These are phyloP conservation scores for Caerostris darwini DNA, from an alignment of 1,140 invertebrate species.

Conservation along the genomic window DNA sequence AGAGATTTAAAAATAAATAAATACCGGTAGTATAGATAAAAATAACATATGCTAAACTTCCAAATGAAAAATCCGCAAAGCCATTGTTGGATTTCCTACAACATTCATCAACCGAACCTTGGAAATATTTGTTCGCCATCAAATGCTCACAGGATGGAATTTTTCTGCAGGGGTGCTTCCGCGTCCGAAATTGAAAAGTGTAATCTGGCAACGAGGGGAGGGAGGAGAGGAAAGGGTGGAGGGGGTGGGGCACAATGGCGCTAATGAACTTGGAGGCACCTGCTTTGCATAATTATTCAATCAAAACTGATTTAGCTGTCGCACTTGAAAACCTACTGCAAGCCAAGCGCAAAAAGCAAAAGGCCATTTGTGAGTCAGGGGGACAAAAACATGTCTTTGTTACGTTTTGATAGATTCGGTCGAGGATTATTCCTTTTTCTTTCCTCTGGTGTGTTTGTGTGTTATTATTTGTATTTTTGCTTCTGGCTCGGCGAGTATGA, in stretches of 20 bases:
- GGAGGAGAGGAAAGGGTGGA: background rate
- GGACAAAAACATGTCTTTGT: slow-evolving; percentile 63
- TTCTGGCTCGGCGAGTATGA: background rate
- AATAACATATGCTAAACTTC: too few relatives aligned
- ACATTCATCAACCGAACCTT: slow-evolving; percentile 53
- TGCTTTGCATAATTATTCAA: slow-evolving; percentile 77
- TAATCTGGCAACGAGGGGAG: slow-evolving; percentile 44
- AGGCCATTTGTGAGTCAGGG: slow-evolving; percentile 53
- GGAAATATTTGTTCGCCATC: slow-evolving; percentile 54
- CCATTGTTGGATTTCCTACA: slow-evolving; percentile 31
- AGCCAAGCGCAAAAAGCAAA: slow-evolving; percentile 50
- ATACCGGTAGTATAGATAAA: too few relatives aligned
- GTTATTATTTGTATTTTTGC: slow-evolving; percentile 34
- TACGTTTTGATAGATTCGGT: slow-evolving; percentile 63
- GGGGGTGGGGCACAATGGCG: slow-evolving; percentile 52
- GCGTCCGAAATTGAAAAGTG: slow-evolving; percentile 57
- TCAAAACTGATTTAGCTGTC: slow-evolving; percentile 70
- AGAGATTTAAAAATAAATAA: too few relatives aligned
- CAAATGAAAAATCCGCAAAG: background rate
- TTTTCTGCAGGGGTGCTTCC: slow-evolving; percentile 53
- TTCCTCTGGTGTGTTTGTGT: background rate
- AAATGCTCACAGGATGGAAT: slow-evolving; percentile 10
- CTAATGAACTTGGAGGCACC: slow-evolving; percentile 73
- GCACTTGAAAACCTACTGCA: slow-evolving; percentile 4
- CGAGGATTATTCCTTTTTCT: slow-evolving; percentile 29